Evolutionary conservation across 2,888 invertebrate species (phyloP), one percentile per base, ranked within the genome.

Genomic region (Timandra comae): DNA sequence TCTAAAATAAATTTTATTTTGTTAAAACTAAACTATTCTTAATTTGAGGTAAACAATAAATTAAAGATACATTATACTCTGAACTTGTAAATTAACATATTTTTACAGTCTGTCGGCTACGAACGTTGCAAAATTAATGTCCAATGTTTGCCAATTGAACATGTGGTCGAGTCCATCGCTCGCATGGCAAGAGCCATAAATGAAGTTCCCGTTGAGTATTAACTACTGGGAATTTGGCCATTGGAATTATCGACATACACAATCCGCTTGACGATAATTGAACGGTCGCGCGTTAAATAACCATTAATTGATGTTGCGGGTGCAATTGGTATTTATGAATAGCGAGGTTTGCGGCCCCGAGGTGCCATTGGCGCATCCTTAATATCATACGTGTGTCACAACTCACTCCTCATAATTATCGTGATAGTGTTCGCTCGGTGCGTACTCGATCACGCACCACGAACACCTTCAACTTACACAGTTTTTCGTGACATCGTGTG

Each of bases 231-330:
- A 77, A 76, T 79, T 80, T 60, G 70, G 67, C 58, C 60, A 69
- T 72, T 55, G 64, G 64, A 66, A 74, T 73, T 72, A 76, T 79
- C 67, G 72, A 61, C 58, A 58, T 70, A 59, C 75, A 59, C 75
- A 71, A 80, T 76, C 66, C 73, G 65, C 60, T 65, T 60, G 64
- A 65, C 66, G 62, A 72, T 76, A 76, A 80, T 80, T 78, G 77
- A 78, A 76, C 72, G 70, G 67, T 63, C 67, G 55, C 59, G 70
- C 72, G 68, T 78, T 79, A 76, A 81, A 79, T 78, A 70, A 69
- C 66, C 70, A 79, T 79, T 79, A 73, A 77, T 71, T 66, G 70
- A 63, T 70, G 77, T 71, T 64, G 63, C 60, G 63, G 65, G 56
- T 48, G 54, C 59, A 58, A 68, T 67, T 66, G 68, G 66, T 72